A percentile compares a stretch with the other conserved stretches of the same genome.
phyloP scores from a whole-genome alignment of 2,888 invertebrate species.

The Yponomeuta evonymella region DNA sequence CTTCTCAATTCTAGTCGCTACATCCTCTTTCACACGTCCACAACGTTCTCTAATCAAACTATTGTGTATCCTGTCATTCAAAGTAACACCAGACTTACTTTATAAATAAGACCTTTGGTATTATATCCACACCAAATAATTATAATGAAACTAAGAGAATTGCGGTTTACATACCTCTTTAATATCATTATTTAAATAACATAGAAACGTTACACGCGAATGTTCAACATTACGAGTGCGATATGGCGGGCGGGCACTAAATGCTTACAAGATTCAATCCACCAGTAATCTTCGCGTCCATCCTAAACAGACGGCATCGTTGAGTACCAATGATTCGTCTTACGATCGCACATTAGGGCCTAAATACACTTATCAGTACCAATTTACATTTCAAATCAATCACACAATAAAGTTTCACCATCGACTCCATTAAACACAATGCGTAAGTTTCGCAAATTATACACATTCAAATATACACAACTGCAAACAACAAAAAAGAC shows the following conservation, averaged over 20 bases:
- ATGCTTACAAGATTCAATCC: neutral
- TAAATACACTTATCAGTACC: neutral
- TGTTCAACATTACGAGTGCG: constrained; percentile 39
- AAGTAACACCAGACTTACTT: too few species aligned
- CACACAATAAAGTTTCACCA: neutral
- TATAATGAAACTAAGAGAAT: constrained; percentile 4
- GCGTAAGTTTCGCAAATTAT: neutral
- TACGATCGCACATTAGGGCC: neutral
- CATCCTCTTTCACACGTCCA: too few species aligned
- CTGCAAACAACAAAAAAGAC: neutral
- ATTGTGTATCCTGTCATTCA: too few species aligned
- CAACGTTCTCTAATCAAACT: too few species aligned
- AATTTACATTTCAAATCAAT: neutral
- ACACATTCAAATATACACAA: neutral
- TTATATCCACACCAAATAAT: too few species aligned
- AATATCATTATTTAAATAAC: constrained; percentile 38
- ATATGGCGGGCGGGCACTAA: constrained; percentile 17
- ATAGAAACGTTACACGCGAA: constrained; percentile 48
- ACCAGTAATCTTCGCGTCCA: neutral
- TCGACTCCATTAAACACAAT: neutral
- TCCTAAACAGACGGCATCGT: too few species aligned
- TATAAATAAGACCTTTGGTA: too few species aligned
- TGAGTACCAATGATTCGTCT: too few species aligned
- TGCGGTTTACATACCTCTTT: constrained; percentile 7
- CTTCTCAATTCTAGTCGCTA: too few species aligned